Evolutionary conservation across 2,888 invertebrate species (phyloP).

Genomic region (Drosophila anomelani): DNA sequence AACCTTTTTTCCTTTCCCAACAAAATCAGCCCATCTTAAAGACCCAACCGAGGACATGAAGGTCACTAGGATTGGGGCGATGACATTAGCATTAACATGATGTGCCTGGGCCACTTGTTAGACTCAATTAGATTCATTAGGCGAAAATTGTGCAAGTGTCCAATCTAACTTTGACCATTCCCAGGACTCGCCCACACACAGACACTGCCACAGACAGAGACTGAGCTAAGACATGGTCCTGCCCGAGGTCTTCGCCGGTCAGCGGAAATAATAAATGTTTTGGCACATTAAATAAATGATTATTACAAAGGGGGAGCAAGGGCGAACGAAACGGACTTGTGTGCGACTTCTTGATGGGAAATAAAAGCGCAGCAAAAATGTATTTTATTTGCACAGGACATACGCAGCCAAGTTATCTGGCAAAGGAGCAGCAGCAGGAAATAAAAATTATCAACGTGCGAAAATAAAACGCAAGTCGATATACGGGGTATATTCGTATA

Average conservation of each 20-base stretch:
- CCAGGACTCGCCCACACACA: slow-evolving; percentile 31
- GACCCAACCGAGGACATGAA: slow-evolving; percentile 19
- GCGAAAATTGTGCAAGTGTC: slow-evolving; percentile 77
- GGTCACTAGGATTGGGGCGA: slow-evolving; percentile 39
- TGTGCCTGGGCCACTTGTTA: slow-evolving; percentile 64
- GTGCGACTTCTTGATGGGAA: slow-evolving; percentile 48
- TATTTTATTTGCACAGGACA: slow-evolving; percentile 73
- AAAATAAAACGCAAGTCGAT: slow-evolving; percentile 61
- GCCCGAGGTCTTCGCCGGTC: slow-evolving; percentile 59
- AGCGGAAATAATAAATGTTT: slow-evolving; percentile 82
- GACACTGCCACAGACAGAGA: background rate
- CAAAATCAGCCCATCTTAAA: slow-evolving; percentile 16
- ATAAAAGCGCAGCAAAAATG: slow-evolving; percentile 74
- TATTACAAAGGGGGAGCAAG: slow-evolving; percentile 66
- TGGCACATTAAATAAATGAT: slow-evolving; percentile 81
- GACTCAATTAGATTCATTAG: slow-evolving; percentile 82
- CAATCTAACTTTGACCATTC: slow-evolving; percentile 83
- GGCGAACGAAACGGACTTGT: background rate
- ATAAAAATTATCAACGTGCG: slow-evolving; percentile 80
- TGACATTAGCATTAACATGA: slow-evolving; percentile 49
- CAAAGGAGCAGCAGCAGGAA: slow-evolving; percentile 51
- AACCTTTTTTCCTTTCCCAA: background rate
- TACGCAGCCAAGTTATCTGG: slow-evolving; percentile 36
- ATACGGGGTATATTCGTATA: background rate
- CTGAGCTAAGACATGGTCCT: background rate